Conservation (phyloP, 2,113 vertebrate species). For the Nyctibius bracteatus region DNA sequence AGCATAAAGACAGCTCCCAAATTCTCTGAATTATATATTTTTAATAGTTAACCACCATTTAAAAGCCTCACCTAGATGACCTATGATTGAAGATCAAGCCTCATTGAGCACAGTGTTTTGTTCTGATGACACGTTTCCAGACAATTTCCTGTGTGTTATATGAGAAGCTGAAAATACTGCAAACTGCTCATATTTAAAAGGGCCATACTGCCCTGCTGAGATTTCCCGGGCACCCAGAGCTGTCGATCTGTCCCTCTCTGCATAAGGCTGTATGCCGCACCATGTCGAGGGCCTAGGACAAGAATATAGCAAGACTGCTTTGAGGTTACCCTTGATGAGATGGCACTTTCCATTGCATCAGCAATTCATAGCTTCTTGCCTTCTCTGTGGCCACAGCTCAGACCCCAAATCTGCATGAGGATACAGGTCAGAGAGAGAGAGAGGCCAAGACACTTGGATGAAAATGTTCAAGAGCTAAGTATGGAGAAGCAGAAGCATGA, state of each 20-base stretch:
- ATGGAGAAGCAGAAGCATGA: background rate
- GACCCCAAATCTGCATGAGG: background rate
- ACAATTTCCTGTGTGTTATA: slow-evolving; percentile 8
- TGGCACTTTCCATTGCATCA: background rate
- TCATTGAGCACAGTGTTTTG: slow-evolving; percentile 26
- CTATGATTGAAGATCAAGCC: slow-evolving; percentile 33
- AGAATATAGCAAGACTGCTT: background rate
- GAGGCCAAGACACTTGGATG: background rate
- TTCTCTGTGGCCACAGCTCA: background rate
- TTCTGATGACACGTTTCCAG: slow-evolving; percentile 20
- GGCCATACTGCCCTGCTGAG: background rate
- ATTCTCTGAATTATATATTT: slow-evolving; percentile 54
- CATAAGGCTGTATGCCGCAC: background rate
- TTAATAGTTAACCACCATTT: slow-evolving; percentile 43
- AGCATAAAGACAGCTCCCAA: background rate
- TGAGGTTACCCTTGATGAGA: background rate
- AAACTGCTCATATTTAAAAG: background rate
- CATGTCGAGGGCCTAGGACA: background rate
- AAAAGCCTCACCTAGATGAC: slow-evolving; percentile 39
- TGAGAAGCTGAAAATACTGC: background rate
- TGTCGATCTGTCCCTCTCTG: background rate
- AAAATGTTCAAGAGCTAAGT: background rate
- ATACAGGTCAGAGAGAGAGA: background rate
- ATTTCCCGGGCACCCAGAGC: background rate
- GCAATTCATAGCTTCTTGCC: background rate